phyloP scores from a whole-genome alignment of 2,113 vertebrate species.

The Saccopteryx bilineata region DNA sequence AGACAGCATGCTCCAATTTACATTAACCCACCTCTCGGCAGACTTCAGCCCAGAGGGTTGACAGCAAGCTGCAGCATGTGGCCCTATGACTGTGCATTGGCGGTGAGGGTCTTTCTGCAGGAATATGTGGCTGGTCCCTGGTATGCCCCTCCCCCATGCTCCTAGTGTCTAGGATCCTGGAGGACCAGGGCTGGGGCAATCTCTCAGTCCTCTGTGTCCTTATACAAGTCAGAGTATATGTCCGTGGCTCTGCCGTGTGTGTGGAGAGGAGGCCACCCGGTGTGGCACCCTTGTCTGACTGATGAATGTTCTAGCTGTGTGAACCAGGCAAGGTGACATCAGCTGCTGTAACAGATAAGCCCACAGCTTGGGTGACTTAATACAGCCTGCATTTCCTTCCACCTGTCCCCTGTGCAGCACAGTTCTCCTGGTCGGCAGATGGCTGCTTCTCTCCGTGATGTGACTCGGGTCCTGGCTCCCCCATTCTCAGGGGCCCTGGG shows the following conservation, averaged over 20 bases:
- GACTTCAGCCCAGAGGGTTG: background rate
- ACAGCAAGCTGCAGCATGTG: too few relatives aligned
- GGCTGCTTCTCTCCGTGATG: accelerated
- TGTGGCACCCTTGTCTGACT: too few relatives aligned
- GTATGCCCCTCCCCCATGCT: background rate
- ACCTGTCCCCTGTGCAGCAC: too few relatives aligned
- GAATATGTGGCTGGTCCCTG: too few relatives aligned
- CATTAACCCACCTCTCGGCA: too few relatives aligned
- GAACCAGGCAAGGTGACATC: background rate
- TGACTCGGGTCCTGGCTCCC: background rate
- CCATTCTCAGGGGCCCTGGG: background rate
- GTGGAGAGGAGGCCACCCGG: background rate
- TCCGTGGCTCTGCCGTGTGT: accelerated
- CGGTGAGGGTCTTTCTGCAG: too few relatives aligned
- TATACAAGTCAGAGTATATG: accelerated
- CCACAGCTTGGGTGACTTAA: accelerated
- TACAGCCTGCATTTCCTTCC: accelerated
- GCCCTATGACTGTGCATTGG: too few relatives aligned
- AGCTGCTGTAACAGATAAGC: background rate
- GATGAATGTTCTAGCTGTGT: too few relatives aligned
- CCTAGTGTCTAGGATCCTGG: background rate
- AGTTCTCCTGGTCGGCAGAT: background rate
- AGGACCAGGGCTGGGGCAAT: background rate
- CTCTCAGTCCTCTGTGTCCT: background rate
- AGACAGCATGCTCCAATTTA: background rate